Percentiles rank a stretch among this genome's conserved stretches.
Conservation (phyloP, 2,888 invertebrate species). For the Dromius quadrimaculatus region DNA sequence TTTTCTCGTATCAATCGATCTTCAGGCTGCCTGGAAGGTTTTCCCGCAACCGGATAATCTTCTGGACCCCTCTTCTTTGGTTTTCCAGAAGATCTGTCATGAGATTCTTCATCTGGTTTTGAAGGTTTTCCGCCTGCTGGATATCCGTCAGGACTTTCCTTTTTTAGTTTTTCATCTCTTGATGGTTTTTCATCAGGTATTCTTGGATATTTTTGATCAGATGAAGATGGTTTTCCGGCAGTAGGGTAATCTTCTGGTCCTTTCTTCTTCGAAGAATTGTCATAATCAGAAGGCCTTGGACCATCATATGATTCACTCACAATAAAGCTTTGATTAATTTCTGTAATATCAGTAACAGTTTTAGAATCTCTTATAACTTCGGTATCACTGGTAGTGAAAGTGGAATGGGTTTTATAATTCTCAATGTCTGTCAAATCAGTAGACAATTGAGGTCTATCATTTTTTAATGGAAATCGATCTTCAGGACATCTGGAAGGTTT, state of each 20-base stretch:
- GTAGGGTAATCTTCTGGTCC: conserved; percentile 51
- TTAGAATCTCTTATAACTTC: conserved; percentile 29
- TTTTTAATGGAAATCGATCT: conserved; percentile 6
- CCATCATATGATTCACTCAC: conserved; percentile 8
- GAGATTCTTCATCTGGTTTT: not conserved
- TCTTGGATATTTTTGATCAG: not conserved
- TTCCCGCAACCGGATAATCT: conserved; percentile 8
- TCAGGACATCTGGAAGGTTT: conserved; percentile 9
- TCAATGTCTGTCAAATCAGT: conserved; percentile 40
- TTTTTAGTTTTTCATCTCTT: not conserved
- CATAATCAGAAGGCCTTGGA: conserved; percentile 3
- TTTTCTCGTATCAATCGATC: conserved; percentile 59
- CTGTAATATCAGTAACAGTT: conserved; percentile 9
- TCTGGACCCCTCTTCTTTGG: not conserved
- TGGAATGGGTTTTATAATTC: conserved; percentile 13
- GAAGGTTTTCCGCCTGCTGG: conserved; percentile 3
- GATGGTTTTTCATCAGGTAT: not conserved
- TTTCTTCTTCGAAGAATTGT: conserved; percentile 31
- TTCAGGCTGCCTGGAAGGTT: not conserved
- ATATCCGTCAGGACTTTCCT: not conserved
- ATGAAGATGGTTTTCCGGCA: conserved; percentile 2
- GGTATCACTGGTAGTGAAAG: conserved; percentile 16
- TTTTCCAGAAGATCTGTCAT: not conserved
- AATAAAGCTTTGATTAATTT: conserved; percentile 7
- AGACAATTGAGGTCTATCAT: not conserved